Conservation (phyloP, 2,113 vertebrate species). For the Siniperca chuatsi region DNA sequence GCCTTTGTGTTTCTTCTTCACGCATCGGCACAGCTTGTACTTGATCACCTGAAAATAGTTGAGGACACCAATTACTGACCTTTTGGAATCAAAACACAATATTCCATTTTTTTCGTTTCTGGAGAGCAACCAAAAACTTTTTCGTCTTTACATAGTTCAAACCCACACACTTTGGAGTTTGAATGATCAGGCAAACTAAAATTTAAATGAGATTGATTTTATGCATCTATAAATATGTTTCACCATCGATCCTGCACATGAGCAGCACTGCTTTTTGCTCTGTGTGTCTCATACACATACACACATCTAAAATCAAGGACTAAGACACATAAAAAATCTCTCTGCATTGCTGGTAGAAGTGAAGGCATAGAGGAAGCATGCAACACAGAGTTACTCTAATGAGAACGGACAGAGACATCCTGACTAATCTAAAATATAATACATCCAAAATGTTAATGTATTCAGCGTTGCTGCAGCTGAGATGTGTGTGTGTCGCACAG, state of each 20-base stretch:
- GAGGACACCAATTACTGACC: slow-evolving; percentile 24
- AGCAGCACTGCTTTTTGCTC: neutral
- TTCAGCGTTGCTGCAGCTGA: slow-evolving; percentile 50
- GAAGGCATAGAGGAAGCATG: slow-evolving; percentile 18
- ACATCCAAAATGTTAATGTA: slow-evolving; percentile 75
- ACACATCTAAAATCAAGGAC: slow-evolving; percentile 7
- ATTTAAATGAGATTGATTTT: slow-evolving; percentile 54
- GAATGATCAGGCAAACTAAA: neutral
- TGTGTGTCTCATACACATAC: neutral
- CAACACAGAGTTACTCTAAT: slow-evolving; percentile 53
- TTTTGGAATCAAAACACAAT: slow-evolving; percentile 13
- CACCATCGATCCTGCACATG: slow-evolving; percentile 1
- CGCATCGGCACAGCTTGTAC: slow-evolving; percentile 92
- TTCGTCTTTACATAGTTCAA: slow-evolving; percentile 6
- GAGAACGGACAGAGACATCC: slow-evolving; percentile 59
- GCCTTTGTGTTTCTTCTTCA: slow-evolving; percentile 93
- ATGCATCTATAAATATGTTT: slow-evolving; percentile 30
- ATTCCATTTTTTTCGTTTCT: neutral
- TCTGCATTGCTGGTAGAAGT: neutral
- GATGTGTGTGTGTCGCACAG: slow-evolving; percentile 18
- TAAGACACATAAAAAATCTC: neutral
- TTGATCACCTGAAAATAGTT: slow-evolving; percentile 90
- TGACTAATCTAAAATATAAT: slow-evolving; percentile 69
- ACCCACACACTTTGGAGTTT: neutral
- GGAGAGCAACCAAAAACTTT: neutral